Conservation (phyloP, 2,888 invertebrate genomes). For the Coelogynopora nodosa region DNA sequence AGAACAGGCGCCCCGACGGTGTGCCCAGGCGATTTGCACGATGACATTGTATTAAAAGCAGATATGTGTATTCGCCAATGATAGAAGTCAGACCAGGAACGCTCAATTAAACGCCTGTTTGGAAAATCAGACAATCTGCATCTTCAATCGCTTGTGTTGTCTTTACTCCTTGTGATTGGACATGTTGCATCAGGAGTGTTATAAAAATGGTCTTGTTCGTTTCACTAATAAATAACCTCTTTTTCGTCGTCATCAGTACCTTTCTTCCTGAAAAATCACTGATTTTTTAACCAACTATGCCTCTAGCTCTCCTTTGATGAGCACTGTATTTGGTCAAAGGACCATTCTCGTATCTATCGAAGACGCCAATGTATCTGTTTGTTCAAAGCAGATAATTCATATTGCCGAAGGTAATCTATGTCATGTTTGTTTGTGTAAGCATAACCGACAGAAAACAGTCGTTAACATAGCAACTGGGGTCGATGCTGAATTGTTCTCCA, state of each 20-base stretch:
- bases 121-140: neutral
- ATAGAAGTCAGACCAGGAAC: neutral
- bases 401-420: neutral
- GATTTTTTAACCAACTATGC: neutral
- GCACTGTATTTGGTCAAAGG: too few relatives aligned
- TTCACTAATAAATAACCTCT: neutral
- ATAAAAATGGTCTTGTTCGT: neutral
- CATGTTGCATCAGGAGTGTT: neutral
- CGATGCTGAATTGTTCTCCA: neutral
- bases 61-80: neutral
- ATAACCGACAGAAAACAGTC: neutral
- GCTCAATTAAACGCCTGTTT: neutral
- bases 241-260: neutral
- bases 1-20: neutral
- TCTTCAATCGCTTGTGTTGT: neutral
- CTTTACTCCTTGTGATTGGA: neutral
- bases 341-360: neutral
- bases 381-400: neutral
- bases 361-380: neutral
- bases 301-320: too few relatives aligned
- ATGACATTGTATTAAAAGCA: neutral
- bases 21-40: neutral
- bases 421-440: neutral
- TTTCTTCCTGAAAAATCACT: neutral
- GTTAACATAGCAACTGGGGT: neutral